Evolutionary conservation across 1,140 invertebrate genomes (phyloP), one percentile per base, ranked within the genome.

Genomic region (Bombus haemorrhoidalis): DNA sequence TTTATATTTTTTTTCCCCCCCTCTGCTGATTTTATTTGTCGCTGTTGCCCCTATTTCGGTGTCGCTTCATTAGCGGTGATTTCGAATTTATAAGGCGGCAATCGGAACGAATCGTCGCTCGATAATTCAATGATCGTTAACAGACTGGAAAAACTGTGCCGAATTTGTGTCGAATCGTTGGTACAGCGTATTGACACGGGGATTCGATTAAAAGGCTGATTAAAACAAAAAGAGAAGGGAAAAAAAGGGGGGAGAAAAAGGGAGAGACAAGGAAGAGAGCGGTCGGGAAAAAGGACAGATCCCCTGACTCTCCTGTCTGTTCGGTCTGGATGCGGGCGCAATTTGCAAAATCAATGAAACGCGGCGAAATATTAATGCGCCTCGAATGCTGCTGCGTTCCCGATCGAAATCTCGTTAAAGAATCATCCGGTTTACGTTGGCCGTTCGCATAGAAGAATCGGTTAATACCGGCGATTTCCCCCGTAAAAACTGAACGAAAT

Each of bases 341-440:
- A 76, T 80, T 85, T 85, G 75, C 83, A 73, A 85, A 85, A 85
- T 80, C 83, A 85, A 85, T 85, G 83, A 73, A 80, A 85, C 77
- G 68, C 41, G 68, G 57, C 68, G 41, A 85, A 85, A 80, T 85
- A 85, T 85, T 85, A 85, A 85, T 85, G 83, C 68, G 62, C n/a
- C 57, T 18, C 68, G 76, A 80, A 80, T 25, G 75, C 28, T 81
- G 68, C 69, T n/a, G 68, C 72, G 81, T 43, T 53, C 13, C 59
- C 83, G 76, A 59, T 62, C 76, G n/a, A 47, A 71, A 80, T 57
- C 83, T 85, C 83, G 83, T 85, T 85, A 85, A 85, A 85, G 77
- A 85, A 72, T 85, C 83, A 80, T 80, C 57, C 57, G 68, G 68
- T 85, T 85, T 62, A 34, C 75, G 39, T 66, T 57, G 18, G 64